Evolutionary conservation across 1,140 invertebrate genomes (phyloP).

Genomic region (Lepidostoma basale): DNA sequence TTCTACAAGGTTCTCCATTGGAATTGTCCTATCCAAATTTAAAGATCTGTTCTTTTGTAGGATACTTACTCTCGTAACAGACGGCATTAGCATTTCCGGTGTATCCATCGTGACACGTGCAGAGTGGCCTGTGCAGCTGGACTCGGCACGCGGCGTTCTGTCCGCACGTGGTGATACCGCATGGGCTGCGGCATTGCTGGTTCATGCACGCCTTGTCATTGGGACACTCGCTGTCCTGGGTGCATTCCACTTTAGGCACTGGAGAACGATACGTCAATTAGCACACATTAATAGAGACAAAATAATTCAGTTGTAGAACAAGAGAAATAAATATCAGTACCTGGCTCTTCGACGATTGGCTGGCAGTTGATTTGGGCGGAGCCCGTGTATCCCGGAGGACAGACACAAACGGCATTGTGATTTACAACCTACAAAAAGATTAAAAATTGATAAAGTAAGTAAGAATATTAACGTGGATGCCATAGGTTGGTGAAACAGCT

Average conservation of each 20-base stretch:
- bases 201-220: slow-evolving; percentile 85
- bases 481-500: too few species aligned
- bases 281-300: not conserved
- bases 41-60: not conserved
- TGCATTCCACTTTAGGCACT: slow-evolving; percentile 76
- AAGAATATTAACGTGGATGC: slow-evolving; percentile 5
- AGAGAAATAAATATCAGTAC: slow-evolving; percentile 34
- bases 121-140: slow-evolving; percentile 80
- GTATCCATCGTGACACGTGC: slow-evolving; percentile 81
- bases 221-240: slow-evolving; percentile 78
- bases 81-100: slow-evolving; percentile 83
- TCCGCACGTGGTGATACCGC: slow-evolving; percentile 74
- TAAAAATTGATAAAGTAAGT: slow-evolving; percentile 50
- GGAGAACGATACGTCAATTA: slow-evolving; percentile 43
- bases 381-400: slow-evolving; percentile 80
- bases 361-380: slow-evolving; percentile 61
- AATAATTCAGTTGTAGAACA: too few species aligned
- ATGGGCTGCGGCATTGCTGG: slow-evolving; percentile 79
- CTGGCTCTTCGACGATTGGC: slow-evolving; percentile 39
- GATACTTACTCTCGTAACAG: slow-evolving; percentile 72
- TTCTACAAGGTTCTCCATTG: too few species aligned
- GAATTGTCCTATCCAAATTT: too few species aligned
- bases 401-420: slow-evolving; percentile 65
- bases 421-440: slow-evolving; percentile 58
- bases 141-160: slow-evolving; percentile 82